Percentiles rank a stretch among this genome's conserved stretches.
Evolutionary conservation across 2,113 vertebrate genomes (phyloP).

Genomic region (Calidris pugnax): DNA sequence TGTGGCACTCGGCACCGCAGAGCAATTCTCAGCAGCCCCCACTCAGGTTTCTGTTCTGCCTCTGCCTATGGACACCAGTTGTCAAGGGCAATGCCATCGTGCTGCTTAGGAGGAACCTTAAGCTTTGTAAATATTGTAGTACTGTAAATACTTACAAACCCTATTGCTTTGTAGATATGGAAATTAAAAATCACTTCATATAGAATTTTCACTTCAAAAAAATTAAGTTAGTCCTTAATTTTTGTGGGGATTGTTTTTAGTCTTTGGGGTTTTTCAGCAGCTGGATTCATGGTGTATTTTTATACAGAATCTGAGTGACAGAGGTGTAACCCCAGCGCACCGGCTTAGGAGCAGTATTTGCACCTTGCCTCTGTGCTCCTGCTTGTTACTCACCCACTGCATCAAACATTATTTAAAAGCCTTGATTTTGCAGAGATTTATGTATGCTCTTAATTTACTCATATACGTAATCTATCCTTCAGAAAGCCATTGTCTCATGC

Average conservation of each 20-base stretch:
- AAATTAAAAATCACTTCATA: not conserved
- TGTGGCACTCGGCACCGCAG: not conserved
- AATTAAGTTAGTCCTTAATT: not conserved
- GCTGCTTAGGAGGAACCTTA: not conserved
- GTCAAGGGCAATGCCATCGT: not conserved
- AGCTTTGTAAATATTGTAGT: no score
- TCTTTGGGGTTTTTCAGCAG: not conserved
- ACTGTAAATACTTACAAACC: no score
- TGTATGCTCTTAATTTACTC: not conserved
- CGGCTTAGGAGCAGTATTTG: not conserved
- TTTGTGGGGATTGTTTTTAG: not conserved
- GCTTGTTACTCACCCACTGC: not conserved
- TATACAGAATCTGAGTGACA: not conserved
- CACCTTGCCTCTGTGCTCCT: not conserved
- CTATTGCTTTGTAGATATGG: not conserved
- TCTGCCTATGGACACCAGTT: not conserved
- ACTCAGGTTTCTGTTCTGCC: not conserved
- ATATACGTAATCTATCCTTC: not conserved
- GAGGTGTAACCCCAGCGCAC: fast-evolving
- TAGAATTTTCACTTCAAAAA: not conserved
- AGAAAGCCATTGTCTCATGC: not conserved
- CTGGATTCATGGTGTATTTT: not conserved
- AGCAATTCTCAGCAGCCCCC: not conserved
- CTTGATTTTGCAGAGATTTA: not conserved
- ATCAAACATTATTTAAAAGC: not conserved